Conservation (phyloP, 1,140 invertebrate genomes). For the Glomeris maerens region DNA sequence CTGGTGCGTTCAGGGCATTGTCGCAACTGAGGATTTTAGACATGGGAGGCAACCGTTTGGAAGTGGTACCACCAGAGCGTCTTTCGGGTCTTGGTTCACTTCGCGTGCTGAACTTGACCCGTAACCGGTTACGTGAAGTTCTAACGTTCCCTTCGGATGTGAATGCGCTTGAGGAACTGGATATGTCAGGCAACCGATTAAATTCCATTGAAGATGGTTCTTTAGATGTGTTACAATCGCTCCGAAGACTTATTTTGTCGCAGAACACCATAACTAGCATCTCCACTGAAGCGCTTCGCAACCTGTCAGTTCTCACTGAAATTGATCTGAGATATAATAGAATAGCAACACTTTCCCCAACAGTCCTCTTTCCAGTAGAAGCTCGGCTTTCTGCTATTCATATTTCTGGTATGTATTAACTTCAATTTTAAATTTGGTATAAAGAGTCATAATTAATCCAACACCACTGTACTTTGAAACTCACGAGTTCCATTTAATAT, state of each 20-base stretch:
- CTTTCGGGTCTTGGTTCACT: slow-evolving; percentile 58
- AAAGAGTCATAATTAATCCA: neutral
- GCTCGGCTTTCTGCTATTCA: slow-evolving; percentile 31
- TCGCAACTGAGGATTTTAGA: slow-evolving; percentile 61
- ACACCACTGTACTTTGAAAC: neutral
- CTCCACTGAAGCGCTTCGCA: slow-evolving; percentile 59
- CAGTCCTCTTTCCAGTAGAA: slow-evolving; percentile 26
- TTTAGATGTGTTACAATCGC: slow-evolving; percentile 42
- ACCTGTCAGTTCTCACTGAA: slow-evolving; percentile 58
- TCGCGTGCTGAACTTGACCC: slow-evolving; percentile 59
- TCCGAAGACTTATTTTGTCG: slow-evolving; percentile 59
- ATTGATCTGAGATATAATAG: slow-evolving; percentile 72
- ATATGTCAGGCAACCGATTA: slow-evolving; percentile 70
- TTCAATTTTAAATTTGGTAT: neutral
- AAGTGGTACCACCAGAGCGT: slow-evolving; percentile 67
- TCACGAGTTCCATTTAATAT: neutral
- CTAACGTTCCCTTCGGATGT: slow-evolving; percentile 68
- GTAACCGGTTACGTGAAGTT: slow-evolving; percentile 62
- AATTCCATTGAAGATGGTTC: slow-evolving; percentile 55
- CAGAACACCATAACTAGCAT: slow-evolving; percentile 68
- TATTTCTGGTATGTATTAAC: slow-evolving; percentile 17
- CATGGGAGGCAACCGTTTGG: slow-evolving; percentile 65
- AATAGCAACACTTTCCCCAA: slow-evolving; percentile 60
- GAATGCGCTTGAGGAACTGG: slow-evolving; percentile 50
- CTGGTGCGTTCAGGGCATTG: slow-evolving; percentile 63